Conservation (phyloP, 2,888 invertebrate species). For the Neuroscelio doddi region DNA sequence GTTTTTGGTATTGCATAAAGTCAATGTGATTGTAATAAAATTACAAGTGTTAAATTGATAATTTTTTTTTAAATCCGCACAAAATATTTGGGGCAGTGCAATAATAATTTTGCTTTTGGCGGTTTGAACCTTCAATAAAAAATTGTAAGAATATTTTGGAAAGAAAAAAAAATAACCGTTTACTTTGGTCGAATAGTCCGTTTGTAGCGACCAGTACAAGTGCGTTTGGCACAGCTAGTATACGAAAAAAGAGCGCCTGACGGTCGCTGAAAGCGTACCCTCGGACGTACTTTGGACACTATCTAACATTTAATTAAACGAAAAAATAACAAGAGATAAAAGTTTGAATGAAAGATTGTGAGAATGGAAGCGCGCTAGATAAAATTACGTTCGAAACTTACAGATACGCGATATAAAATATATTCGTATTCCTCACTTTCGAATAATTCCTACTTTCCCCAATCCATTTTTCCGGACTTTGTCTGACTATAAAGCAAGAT, state of each 20-base stretch:
- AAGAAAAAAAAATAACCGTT: slow-evolving; percentile 20
- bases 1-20: no score
- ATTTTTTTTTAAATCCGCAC: neutral
- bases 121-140: neutral
- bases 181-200: slow-evolving; percentile 61
- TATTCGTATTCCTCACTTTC: slow-evolving; percentile 50
- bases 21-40: no score
- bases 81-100: slow-evolving; percentile 30
- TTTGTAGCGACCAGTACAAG: slow-evolving; percentile 70
- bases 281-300: slow-evolving; percentile 64
- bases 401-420: slow-evolving; percentile 61
- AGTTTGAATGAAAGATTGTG: slow-evolving; percentile 33
- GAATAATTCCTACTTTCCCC: slow-evolving; percentile 45
- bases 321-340: slow-evolving; percentile 43
- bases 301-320: slow-evolving; percentile 69
- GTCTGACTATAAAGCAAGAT: slow-evolving; percentile 37
- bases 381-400: slow-evolving; percentile 60
- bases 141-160: neutral
- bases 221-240: slow-evolving; percentile 72
- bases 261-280: slow-evolving; percentile 61
- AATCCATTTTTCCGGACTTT: slow-evolving; percentile 44
- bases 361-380: slow-evolving; percentile 18
- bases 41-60: no score
- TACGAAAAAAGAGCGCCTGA: slow-evolving; percentile 66
- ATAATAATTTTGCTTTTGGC: slow-evolving; percentile 29